Conservation (phyloP, 2,797 vertebrate species). For the Sebastes paucispinis region DNA sequence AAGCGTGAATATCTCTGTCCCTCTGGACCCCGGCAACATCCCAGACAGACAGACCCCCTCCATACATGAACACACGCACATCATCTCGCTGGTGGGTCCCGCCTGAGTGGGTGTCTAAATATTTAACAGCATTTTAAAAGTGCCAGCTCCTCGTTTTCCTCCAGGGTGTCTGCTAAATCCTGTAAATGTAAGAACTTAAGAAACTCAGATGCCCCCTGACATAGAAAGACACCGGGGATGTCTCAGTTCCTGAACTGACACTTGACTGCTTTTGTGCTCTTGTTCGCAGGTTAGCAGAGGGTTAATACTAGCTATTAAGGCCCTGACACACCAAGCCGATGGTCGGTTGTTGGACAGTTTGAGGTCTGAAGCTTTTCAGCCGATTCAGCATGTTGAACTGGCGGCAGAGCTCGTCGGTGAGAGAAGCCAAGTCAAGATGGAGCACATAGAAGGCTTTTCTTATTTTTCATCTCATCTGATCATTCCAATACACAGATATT, state of each 20-base stretch:
- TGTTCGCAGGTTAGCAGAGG: constrained; percentile 5
- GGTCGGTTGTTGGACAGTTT: background rate
- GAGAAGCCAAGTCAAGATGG: too few relatives aligned
- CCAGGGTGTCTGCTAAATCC: constrained; percentile 34
- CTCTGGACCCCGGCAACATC: constrained; percentile 43
- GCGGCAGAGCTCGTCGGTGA: too few relatives aligned
- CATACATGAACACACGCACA: constrained; percentile 35
- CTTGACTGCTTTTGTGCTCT: constrained; percentile 18
- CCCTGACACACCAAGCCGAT: background rate
- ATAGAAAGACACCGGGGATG: background rate
- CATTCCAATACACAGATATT: too few relatives aligned
- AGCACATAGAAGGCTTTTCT: too few relatives aligned
- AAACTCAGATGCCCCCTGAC: constrained; percentile 12
- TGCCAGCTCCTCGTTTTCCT: constrained; percentile 19
- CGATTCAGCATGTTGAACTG: too few relatives aligned
- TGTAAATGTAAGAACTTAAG: constrained; percentile 39
- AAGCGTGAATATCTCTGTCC: constrained; percentile 60
- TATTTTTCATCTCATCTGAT: too few relatives aligned
- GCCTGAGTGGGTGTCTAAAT: constrained; percentile 66
- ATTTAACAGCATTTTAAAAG: constrained; percentile 74
- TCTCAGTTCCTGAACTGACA: background rate
- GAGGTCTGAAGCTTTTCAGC: too few relatives aligned
- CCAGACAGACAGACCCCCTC: constrained; percentile 51
- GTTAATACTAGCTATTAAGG: background rate
- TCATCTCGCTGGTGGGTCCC: constrained; percentile 37